Evolutionary conservation across 2,888 invertebrate species (phyloP).

Genomic region (Drosophila colorata): DNA sequence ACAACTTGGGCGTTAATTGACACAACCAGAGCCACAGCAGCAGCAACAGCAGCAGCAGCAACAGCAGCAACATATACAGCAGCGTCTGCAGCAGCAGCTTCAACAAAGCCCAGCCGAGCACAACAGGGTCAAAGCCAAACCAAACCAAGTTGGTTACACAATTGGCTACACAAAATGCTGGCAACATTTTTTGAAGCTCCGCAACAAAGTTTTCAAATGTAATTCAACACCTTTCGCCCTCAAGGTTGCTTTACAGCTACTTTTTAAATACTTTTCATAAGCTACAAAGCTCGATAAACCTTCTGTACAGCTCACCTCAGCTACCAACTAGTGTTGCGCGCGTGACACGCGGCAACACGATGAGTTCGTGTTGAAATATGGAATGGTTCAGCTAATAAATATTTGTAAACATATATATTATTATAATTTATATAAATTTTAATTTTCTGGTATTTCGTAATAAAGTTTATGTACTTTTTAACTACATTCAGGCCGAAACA

Average conservation of each 20-base stretch:
- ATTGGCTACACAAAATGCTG: constrained; percentile 64
- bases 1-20: constrained; percentile 80
- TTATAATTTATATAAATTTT: too few relatives aligned
- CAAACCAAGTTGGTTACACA: constrained; percentile 60
- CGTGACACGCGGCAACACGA: neutral
- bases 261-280: constrained; percentile 56
- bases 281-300: constrained; percentile 26
- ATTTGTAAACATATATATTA: too few relatives aligned
- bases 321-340: neutral
- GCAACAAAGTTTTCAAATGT: constrained; percentile 72
- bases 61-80: constrained; percentile 15
- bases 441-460: too few relatives aligned
- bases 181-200: constrained; percentile 32
- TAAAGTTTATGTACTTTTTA: too few relatives aligned
- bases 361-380: too few relatives aligned
- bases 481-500: too few relatives aligned
- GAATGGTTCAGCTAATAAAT: too few relatives aligned
- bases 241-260: constrained; percentile 42
- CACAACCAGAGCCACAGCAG: constrained; percentile 53
- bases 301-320: constrained; percentile 8
- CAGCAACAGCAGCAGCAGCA: constrained; percentile 8
- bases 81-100: constrained; percentile 12
- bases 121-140: constrained; percentile 43
- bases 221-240: constrained; percentile 72
- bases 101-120: constrained; percentile 18